Base-by-base conservation (phyloP, 1,140 invertebrate species). In the Caenorhabditis inopinata region DNA sequence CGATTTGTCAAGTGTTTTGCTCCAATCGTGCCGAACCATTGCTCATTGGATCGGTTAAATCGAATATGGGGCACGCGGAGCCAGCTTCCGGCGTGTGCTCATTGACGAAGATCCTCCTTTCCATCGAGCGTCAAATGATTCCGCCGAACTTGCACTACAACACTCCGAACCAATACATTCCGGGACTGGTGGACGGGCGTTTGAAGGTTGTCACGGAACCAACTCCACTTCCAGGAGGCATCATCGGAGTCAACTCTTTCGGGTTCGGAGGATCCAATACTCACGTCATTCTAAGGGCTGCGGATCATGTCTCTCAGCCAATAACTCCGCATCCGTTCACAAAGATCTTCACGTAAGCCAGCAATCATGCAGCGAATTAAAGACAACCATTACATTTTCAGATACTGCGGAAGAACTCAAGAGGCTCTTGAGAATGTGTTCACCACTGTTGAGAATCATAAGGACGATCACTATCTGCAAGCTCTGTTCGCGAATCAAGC, bases 201-300 rank as follows among this genome's bases (percentile, higher is more conserved):
- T 91, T 98, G 2, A 92, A 94, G 91, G 95, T 97, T 32, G 93
- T 98, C 2, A 91, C 93, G 82, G 92, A 93, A 87, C 92, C 93
- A 78, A 92, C 91, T 51, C 91, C 92, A 16, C 96, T 94, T 93
- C 92, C 93, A 42, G 94, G 95, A 18, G 94, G 94, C 14, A 90
- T 94, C 25, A 92, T 94, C 42, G 96, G 92, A 6, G 86, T 98
- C 1, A 98, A 97, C 89, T 97, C 95, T 2, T 98, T 98, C 89
- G 96, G 96, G 21, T 98, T 98, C 90, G 96, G 96, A 77, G 96
- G 96, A 62, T 94, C 95, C 25, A 98, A 98, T 90, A 95, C 94
- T 16, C 96, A 98, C 89, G 89, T 95, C 0, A 90, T 98, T 74
- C 90, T 98, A 32, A 75, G 77, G 23, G 83, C 86, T 62, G 78